Base-by-base conservation (phyloP, 2,888 invertebrate species). In the Caenorhabditis macrosperma region DNA sequence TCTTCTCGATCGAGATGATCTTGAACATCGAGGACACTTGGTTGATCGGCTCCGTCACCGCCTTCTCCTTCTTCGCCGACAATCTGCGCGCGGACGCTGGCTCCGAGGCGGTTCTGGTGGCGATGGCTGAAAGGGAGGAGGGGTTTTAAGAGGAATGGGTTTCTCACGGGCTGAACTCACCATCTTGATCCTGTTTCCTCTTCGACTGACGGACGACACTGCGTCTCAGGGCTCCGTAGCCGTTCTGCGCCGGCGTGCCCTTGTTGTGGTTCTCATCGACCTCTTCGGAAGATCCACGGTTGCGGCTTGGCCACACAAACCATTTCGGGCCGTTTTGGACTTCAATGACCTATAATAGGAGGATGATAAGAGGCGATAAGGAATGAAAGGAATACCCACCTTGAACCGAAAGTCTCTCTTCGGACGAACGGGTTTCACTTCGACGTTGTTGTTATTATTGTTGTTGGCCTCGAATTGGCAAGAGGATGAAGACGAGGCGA, bases 331-430 rank as follows among this genome's bases (percentile, higher is more conserved):
- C 85, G 50, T 85, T 71, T 50, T 84, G 74, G 17, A 87, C 84
- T 71, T 86, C 83, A 60, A 87, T 86, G 17, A 87, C 85, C 85
- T 85, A 38, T 12, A 84, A 79, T 44, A 44, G n/a, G 24, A 24
- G 22, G n/a, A n/a, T n/a, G n/a, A n/a, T n/a, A n/a, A n/a, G n/a
- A n/a, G n/a, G n/a, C n/a, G 28, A 22, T 26, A 20, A 7, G 6
- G 10, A 6, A 7, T 9, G 24, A n/a, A n/a, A n/a, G 15, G 9
- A 17, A 28, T 66, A 28, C 77, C 75, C 17, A 85, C 85, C 77
- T 86, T 85, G 79, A 87, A 84, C 6, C 85, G 82, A 69, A 87
- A 87, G 67, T 87, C 86, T 20, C 86, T 52, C 52, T 86, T 87
- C 26, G 84, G 84, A 17, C 82, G 77, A n/a, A 55, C 44, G 9